A percentile compares a stretch with the other conserved stretches of the same genome.
Evolutionary conservation across 1,140 invertebrate genomes (phyloP).

Genomic region (Lepidurus couesii): DNA sequence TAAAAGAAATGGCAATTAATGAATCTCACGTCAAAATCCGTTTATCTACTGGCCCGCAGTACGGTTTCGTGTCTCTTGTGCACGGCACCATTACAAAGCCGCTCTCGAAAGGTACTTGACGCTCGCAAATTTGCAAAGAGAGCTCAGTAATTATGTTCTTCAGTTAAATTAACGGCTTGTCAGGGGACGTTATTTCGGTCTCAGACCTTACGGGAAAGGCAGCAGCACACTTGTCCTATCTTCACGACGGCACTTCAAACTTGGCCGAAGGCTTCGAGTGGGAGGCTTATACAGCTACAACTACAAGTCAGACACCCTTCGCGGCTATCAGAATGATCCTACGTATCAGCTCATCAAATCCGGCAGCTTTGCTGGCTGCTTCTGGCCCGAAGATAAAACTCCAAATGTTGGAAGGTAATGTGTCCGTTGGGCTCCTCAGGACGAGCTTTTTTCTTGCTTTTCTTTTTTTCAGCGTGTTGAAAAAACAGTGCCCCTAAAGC

Average conservation of each 20-base stretch:
- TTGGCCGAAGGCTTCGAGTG: not conserved
- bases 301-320: not conserved
- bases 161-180: not conserved
- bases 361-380: not conserved
- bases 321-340: not conserved
- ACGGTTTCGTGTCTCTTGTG: not conserved
- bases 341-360: conserved; percentile 1
- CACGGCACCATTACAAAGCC: not conserved
- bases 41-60: not conserved
- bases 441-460: too few relatives aligned
- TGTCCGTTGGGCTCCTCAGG: not conserved
- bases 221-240: conserved; percentile 1
- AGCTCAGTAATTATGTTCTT: not conserved
- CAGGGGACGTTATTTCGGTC: conserved; percentile 4
- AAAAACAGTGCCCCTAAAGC: not conserved
- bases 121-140: not conserved
- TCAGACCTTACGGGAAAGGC: not conserved
- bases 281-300: not conserved
- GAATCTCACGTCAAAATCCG: not conserved
- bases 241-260: conserved; percentile 4
- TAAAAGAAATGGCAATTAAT: not conserved
- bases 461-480: not conserved
- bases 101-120: not conserved
- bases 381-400: conserved; percentile 1
- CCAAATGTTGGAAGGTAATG: conserved; percentile 6